Conservation (phyloP, 2,797 vertebrate species). For the Phyllotis vaccarum region DNA sequence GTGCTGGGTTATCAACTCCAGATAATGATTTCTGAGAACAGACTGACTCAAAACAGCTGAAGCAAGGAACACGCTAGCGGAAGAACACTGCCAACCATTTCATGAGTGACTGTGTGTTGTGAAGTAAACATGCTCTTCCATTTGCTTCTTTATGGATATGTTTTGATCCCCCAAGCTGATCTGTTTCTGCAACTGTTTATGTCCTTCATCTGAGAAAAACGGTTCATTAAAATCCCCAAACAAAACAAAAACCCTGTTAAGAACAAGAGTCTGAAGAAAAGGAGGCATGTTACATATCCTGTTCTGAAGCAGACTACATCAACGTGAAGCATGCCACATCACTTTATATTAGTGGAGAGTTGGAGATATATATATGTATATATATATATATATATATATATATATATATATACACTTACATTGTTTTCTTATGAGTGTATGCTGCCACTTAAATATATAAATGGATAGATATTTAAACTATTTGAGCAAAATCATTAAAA, state of each 20-base stretch:
- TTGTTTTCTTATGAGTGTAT: constrained; percentile 22
- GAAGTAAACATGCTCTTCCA: neutral
- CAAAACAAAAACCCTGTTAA: neutral
- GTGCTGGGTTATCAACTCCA: constrained; percentile 56
- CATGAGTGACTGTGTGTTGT: neutral
- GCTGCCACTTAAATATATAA: constrained; percentile 9
- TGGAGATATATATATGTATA: too few species aligned
- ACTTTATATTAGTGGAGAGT: neutral
- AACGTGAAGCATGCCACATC: neutral
- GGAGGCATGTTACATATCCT: neutral
- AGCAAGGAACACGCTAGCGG: neutral
- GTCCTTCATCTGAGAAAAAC: neutral
- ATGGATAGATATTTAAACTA: neutral
- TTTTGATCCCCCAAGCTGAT: constrained; percentile 52
- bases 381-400: too few species aligned
- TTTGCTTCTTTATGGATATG: constrained; percentile 16
- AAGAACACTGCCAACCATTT: neutral
- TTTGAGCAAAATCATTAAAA: constrained; percentile 11
- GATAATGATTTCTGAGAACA: constrained; percentile 48
- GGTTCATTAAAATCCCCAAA: constrained; percentile 57
- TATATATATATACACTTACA: too few species aligned
- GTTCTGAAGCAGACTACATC: neutral
- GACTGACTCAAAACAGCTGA: constrained; percentile 2
- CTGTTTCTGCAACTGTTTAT: constrained; percentile 31
- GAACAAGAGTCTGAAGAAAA: neutral